Base-by-base conservation (phyloP, 64 coral and sea anemone genomes). In the Acropora tenuis region DNA sequence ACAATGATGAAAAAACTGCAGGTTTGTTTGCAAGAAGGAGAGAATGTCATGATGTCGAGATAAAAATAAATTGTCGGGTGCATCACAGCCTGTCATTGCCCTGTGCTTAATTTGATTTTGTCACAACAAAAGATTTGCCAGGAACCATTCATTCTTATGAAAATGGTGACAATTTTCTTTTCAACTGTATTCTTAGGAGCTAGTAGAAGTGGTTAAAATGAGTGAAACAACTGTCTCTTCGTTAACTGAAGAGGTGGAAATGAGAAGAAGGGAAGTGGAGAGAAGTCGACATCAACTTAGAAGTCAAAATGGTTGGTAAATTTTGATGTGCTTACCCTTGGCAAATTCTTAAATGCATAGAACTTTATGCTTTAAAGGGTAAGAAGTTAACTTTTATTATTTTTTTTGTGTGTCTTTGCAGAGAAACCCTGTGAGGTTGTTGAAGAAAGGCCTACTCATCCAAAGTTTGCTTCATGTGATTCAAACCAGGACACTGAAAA, bases 221-320 rank as follows among this genome's bases (percentile, higher is more conserved):
- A 97, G 95, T 88, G 95, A 97, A 80, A 87, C 91, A 17, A 93
- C 83, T 19, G 91, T 93, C 3, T 85, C 82, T 11, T 71, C 82
- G 5, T 85, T 85, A 49, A 85, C 61, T 3, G 82, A 85, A 17
- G 82, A 85, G 18, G 63, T 85, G 17, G 82, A 85, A 85, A 48
- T 10, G 17, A 85, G 65, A 85, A 72, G 45, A 85, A 19, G 6
- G 45, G 59, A 85, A 72, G 61, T 85, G 65, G 82, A 85, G 47
- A 47, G 18, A 48, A 71, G 82, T 48, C 82, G 63, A n/a, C 61
- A 19, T 17, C 17, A 85, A 69, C 82, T 72, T 49, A 41, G 58
- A 2, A 85, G 65, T 9, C 49, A 40, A 72, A 85, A 72, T 85
- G 82, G 82, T 85, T 5, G 47, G 61, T 12, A 48, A 71, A 15